Percentiles rank a stretch among this genome's conserved stretches.
Evolutionary conservation across 2,797 vertebrate species (phyloP).

Genomic region (Geotrypetes seraphini): DNA sequence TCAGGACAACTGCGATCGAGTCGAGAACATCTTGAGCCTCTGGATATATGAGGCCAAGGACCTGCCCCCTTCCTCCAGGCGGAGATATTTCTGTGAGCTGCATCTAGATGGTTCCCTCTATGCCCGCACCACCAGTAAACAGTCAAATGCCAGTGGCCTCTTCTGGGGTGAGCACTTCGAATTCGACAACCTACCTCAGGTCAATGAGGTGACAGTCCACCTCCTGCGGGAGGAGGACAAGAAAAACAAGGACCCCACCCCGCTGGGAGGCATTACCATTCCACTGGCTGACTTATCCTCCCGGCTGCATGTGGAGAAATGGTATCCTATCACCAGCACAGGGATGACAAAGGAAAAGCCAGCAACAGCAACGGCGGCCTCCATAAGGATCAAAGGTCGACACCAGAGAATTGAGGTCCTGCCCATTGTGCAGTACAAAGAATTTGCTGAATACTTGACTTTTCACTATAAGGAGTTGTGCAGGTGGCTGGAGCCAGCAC

Average conservation of each 20-base stretch:
- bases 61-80: constrained; percentile 54
- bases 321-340: constrained; percentile 64
- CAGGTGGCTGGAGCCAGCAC: constrained; percentile 63
- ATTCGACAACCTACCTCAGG: constrained; percentile 68
- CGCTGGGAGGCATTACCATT: constrained; percentile 66
- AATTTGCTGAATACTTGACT: constrained; percentile 85
- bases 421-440: constrained; percentile 86
- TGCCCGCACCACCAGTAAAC: constrained; percentile 69
- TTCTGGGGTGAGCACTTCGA: constrained; percentile 93
- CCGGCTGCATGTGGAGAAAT: constrained; percentile 65
- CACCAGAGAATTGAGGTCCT: constrained; percentile 74
- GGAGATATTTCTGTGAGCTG: constrained; percentile 64
- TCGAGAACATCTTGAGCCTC: constrained; percentile 75
- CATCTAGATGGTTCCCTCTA: constrained; percentile 75
- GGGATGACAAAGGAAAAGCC: no score
- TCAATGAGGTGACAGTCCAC: constrained; percentile 66
- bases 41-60: constrained; percentile 88
- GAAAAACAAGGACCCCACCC: constrained; percentile 50
- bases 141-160: constrained; percentile 46
- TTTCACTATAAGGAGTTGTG: constrained; percentile 77
- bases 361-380: no score
- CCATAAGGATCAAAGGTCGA: constrained; percentile 67
- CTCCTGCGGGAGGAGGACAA: constrained; percentile 67
- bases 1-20: constrained; percentile 79
- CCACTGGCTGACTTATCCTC: constrained; percentile 36